Percentiles rank a stretch among this genome's conserved stretches.
phyloP scores from a whole-genome alignment of 2,797 vertebrate genomes.

The Lerista edwardsae region DNA sequence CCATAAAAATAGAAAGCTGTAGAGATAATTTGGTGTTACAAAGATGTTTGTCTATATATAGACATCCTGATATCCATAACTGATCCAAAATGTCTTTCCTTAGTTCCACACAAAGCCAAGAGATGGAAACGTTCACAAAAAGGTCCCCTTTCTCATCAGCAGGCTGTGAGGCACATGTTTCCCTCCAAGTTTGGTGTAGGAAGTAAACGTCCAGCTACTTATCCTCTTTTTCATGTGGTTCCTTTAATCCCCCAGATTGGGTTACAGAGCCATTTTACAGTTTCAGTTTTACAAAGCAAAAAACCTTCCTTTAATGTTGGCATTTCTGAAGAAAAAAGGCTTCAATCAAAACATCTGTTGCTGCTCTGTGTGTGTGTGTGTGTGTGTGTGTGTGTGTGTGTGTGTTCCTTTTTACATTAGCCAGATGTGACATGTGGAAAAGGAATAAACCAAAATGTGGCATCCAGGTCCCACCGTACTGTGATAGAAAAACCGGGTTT shows the following conservation, averaged over 20 bases:
- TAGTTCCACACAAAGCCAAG: slow-evolving; percentile 17
- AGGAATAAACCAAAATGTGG: slow-evolving; percentile 72
- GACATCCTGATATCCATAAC: neutral
- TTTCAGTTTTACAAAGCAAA: slow-evolving; percentile 91
- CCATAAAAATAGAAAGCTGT: neutral
- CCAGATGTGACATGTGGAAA: slow-evolving; percentile 82
- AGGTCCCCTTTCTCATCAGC: slow-evolving; percentile 55
- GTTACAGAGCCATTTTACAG: slow-evolving; percentile 88
- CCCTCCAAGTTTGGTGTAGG: slow-evolving; percentile 89
- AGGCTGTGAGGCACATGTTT: slow-evolving; percentile 91
- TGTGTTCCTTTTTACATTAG: slow-evolving; percentile 82
- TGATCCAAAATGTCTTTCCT: slow-evolving; percentile 34
- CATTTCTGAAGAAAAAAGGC: slow-evolving; percentile 79
- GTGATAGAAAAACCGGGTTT: slow-evolving; percentile 28
- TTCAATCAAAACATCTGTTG: slow-evolving; percentile 92
- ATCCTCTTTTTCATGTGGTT: slow-evolving; percentile 91
- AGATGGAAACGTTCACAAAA: slow-evolving; percentile 54
- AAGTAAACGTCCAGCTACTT: slow-evolving; percentile 88
- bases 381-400: too few relatives aligned
- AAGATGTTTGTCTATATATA: slow-evolving; percentile 27
- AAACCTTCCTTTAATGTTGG: slow-evolving; percentile 91
- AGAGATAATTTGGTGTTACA: neutral
- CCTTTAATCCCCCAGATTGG: slow-evolving; percentile 90
- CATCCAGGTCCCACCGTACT: slow-evolving; percentile 64
- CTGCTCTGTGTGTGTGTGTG: neutral